Conservation (phyloP, 2,113 vertebrate species). For the Tinamus guttatus region DNA sequence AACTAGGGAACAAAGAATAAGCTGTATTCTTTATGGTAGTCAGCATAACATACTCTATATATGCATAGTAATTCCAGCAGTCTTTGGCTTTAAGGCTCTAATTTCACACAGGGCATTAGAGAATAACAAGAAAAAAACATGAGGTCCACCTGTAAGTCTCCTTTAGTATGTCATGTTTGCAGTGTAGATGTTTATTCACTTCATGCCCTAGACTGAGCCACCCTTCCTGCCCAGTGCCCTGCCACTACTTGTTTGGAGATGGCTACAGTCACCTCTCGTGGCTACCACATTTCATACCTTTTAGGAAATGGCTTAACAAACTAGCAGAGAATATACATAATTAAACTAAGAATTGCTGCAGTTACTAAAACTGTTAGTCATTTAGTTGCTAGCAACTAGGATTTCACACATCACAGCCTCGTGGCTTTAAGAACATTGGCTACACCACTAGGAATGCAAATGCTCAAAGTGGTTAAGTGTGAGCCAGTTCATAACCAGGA, state of each 20-base stretch:
- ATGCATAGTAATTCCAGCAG: background rate
- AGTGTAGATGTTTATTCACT: background rate
- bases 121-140: background rate
- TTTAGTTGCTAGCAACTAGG: background rate
- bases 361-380: background rate
- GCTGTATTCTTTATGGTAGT: background rate
- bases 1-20: background rate
- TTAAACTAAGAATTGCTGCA: background rate
- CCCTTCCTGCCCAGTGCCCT: background rate
- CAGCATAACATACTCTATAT: background rate
- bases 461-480: background rate
- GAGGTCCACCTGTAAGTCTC: background rate
- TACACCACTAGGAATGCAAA: background rate
- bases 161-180: background rate
- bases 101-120: background rate
- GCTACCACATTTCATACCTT: background rate
- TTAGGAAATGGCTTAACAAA: background rate
- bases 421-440: background rate
- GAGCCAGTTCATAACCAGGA: background rate
- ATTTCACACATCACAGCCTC: background rate
- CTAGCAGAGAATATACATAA: background rate
- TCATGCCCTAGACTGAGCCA: background rate
- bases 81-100: background rate
- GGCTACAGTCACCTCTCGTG: constrained; percentile 7
- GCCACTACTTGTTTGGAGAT: background rate